Conservation (phyloP, 1,140 invertebrate species). For the Anastatus disparis region DNA sequence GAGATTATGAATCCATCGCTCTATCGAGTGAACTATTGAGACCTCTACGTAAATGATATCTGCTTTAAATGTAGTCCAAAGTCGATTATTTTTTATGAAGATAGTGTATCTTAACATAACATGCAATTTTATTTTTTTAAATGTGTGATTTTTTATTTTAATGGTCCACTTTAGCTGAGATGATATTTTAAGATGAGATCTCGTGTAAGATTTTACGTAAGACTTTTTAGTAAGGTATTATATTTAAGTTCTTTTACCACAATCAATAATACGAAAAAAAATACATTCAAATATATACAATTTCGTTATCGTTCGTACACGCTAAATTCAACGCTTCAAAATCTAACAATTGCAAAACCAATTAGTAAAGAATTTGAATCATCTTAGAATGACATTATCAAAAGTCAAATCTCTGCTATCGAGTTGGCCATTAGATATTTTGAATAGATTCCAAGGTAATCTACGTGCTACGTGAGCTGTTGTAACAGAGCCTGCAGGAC, state of each 20-base stretch:
- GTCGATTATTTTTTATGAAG: no score
- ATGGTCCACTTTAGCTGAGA: no score
- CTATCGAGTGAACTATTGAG: no score
- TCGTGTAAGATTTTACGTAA: no score
- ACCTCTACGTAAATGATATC: no score
- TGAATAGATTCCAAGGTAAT: slow-evolving; percentile 76
- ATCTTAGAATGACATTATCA: slow-evolving; percentile 73
- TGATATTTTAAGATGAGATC: no score
- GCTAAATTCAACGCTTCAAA: not conserved
- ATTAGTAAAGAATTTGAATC: slow-evolving; percentile 43
- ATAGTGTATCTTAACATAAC: no score
- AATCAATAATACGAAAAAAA: not conserved
- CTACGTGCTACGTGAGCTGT: slow-evolving; percentile 69
- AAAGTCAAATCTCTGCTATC: slow-evolving; percentile 70
- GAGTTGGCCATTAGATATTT: slow-evolving; percentile 67
- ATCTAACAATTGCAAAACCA: not conserved
- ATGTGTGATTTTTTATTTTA: no score
- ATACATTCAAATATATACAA: slow-evolving; percentile 15
- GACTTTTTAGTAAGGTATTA: no score
- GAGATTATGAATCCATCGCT: no score
- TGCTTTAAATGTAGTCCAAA: no score
- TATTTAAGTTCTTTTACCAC: not conserved
- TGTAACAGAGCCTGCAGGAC: slow-evolving; percentile 72
- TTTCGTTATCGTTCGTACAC: not conserved
- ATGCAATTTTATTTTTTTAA: not conserved